A percentile compares a stretch with the other conserved stretches of the same genome.
These are phyloP conservation scores for Anguilla anguilla DNA, from an alignment of 2,797 vertebrate genomes.

Conservation along the genomic window DNA sequence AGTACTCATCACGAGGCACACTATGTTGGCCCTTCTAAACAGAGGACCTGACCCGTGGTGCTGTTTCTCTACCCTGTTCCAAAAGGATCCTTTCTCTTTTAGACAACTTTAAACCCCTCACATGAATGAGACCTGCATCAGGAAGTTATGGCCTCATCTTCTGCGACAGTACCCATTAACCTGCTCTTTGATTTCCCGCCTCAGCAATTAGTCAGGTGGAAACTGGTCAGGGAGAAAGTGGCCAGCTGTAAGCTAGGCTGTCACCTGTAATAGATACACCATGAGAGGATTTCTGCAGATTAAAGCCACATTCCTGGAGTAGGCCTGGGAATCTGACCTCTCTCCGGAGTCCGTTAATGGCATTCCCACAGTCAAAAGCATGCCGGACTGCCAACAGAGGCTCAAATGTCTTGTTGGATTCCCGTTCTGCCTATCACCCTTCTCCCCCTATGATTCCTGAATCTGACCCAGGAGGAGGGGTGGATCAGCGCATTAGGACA, in stretches of 20 bases:
- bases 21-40: too few relatives aligned
- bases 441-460: too few relatives aligned
- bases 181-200: conserved; percentile 56
- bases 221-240: conserved; percentile 32
- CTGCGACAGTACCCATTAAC: conserved; percentile 64
- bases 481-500: too few relatives aligned
- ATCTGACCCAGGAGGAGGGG: not conserved
- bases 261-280: conserved; percentile 18
- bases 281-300: conserved; percentile 24
- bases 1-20: too few relatives aligned
- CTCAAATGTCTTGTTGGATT: too few relatives aligned
- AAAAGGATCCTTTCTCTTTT: conserved; percentile 14
- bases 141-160: conserved; percentile 25
- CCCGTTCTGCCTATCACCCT: too few relatives aligned
- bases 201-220: conserved; percentile 60
- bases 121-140: conserved; percentile 3
- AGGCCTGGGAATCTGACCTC: not conserved
- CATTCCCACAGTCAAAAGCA: conserved; percentile 1
- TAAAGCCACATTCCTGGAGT: conserved; percentile 12
- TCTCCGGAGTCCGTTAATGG: not conserved
- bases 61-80: too few relatives aligned
- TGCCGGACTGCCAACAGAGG: not conserved
- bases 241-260: not conserved
- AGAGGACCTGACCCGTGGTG: too few relatives aligned
- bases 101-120: conserved; percentile 45